These are phyloP conservation scores for Gila orcuttii DNA, from an alignment of 2,113 vertebrate genomes.

Conservation along the genomic window DNA sequence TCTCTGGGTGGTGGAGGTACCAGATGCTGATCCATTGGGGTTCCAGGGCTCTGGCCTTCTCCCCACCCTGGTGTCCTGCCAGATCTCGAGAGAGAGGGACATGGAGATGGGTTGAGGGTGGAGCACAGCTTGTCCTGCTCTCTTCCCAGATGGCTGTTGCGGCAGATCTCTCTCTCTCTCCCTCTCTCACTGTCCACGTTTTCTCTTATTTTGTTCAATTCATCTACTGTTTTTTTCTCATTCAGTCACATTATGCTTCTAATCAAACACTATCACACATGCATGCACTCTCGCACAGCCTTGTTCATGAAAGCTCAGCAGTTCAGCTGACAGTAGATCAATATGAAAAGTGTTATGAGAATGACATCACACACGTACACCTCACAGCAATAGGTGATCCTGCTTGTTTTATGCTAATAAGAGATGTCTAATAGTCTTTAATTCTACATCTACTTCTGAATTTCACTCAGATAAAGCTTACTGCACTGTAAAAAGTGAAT, in stretches of 20 bases:
- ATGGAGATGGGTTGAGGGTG: constrained; percentile 24
- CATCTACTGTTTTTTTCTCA: not conserved
- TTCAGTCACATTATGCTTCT: not conserved
- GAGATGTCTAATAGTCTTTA: not conserved
- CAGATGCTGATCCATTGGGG: constrained; percentile 42
- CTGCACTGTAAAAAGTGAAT: not conserved
- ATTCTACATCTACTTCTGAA: not conserved
- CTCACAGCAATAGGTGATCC: not conserved
- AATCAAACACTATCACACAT: constrained; percentile 25
- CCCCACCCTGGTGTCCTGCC: constrained; percentile 30
- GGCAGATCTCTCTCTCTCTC: constrained; percentile 3
- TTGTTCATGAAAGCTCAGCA: constrained; percentile 2
- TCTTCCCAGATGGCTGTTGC: constrained; percentile 50
- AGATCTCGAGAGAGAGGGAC: constrained; percentile 41
- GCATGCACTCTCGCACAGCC: not conserved
- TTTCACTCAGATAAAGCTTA: not conserved
- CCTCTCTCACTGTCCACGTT: constrained; percentile 23
- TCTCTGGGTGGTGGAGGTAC: constrained; percentile 42
- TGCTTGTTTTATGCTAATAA: not conserved
- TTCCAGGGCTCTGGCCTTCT: constrained; percentile 36
- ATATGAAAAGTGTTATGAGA: constrained; percentile 41
- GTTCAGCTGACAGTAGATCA: constrained; percentile 43
- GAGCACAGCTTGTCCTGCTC: constrained; percentile 47
- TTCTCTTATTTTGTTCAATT: not conserved
- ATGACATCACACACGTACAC: constrained; percentile 36